Evolutionary conservation across 2,888 invertebrate genomes (phyloP), one percentile per base, ranked within the genome.

Genomic region (Cabera pusaria): DNA sequence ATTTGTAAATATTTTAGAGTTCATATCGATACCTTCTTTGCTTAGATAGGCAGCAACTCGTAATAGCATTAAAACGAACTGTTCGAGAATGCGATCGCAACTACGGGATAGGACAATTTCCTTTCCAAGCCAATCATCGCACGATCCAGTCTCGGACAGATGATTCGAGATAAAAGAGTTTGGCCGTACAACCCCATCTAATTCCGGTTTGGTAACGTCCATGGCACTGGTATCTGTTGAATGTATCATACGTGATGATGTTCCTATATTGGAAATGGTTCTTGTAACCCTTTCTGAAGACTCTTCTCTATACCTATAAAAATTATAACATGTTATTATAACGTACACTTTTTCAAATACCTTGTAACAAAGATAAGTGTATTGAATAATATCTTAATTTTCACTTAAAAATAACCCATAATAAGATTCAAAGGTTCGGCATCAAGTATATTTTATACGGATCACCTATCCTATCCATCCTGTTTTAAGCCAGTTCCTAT

Each of bases 1-100:
- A 9, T 45, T 45, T 28, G 48, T 57, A 5, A 64, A 42, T 24
- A 50, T 34, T 6, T 61, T 44, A 38, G 63, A 41, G 55, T 57
- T 49, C 38, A 26, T 51, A 50, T 43, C 63, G 62, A 6, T 42
- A 9, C 59, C 65, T 32, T 73, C 69, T 34, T 59, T 73, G 22
- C 53, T 59, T 34, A 81, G 47, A 55, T 69, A 81, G n/a, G 59
- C 65, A 29, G 70, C 64, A 35, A 88, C 77, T 42, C 79, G 64
- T 38, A 88, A 52, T 49, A 84, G 54, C 87, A 88, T 87, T 7
- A 81, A 39, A 16, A 70, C 72, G 43, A 88, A 80, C 53, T 88
- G 88, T 59, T 88, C 88, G 29, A 83, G 49, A 50, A 88, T 79
- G 1, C 88, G 76, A 54, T 88, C 88, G 7, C 72, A 61, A 44